Conservation (phyloP, 2,113 vertebrate genomes). For the Loxodonta africana region DNA sequence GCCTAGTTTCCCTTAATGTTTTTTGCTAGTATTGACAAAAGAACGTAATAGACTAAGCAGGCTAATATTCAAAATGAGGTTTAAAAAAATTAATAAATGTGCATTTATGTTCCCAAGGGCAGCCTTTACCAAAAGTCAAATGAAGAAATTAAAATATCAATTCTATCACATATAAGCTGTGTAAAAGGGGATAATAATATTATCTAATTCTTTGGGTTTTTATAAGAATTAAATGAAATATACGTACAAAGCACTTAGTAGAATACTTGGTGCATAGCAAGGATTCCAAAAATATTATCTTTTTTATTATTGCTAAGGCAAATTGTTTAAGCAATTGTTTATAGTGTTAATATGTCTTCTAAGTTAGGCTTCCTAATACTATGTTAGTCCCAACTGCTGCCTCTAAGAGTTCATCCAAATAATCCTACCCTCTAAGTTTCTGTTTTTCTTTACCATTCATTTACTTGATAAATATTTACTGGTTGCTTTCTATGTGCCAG, state of each 20-base stretch:
- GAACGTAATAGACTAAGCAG: neutral
- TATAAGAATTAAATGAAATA: neutral
- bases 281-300: neutral
- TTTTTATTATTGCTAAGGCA: neutral
- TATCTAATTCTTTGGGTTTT: neutral
- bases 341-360: neutral
- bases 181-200: neutral
- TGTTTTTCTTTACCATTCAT: neutral
- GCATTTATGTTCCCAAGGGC: neutral
- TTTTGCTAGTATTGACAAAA: constrained; percentile 10
- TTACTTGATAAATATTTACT: neutral
- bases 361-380: neutral
- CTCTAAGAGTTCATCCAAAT: neutral
- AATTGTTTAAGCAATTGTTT: neutral
- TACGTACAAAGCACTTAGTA: neutral
- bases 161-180: neutral
- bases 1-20: constrained; percentile 10
- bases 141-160: neutral
- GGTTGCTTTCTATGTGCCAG: neutral
- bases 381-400: neutral
- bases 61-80: neutral
- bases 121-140: neutral
- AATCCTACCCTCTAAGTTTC: neutral
- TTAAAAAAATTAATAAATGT: neutral
- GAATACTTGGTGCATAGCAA: neutral